Evolutionary conservation across 2,113 vertebrate genomes (phyloP), one percentile per base, ranked within the genome.

Genomic region (Nesogale talazaci): DNA sequence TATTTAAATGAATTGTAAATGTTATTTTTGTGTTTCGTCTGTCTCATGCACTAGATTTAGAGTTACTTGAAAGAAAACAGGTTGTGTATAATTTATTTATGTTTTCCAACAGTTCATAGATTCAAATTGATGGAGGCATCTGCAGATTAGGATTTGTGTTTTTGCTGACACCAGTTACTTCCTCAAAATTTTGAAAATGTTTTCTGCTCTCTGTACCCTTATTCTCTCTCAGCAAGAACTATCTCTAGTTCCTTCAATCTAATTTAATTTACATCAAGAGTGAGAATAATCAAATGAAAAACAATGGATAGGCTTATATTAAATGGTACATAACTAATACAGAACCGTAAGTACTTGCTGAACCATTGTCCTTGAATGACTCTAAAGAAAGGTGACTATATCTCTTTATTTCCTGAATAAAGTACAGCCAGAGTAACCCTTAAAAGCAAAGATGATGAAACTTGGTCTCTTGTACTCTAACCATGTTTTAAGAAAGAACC

Each of bases 211-310:
- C 3, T 61, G 12, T 57, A 76, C 31, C 14, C 15, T 57, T 19
- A 59, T 16, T 16, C 2, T 57, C 20, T 72, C 78, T 91, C 31
- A 46, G 34, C 40, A 38, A 27, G 20, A 52, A 65, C 20, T 29
- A 25, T 23, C 42, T 84, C 78, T 92, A 38, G 10, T 82, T 92
- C 29, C 57, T 52, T 78, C 56, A 89, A 95, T 84, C 81, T 79
- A 95, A 89, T 46, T 94, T 86, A 80, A 84, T 85, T 95, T 89
- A 85, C 74, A 40, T 52, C 46, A 52, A 52, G 46, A 52, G n/a
- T 42, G 92, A 87, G 67, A 84, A 87, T 92, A 93, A 95, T 93
- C 70, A 94, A 86, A 69, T 52, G 10, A 52, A 52, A 52, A 52
- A 52, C 14, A 12, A 52, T 65, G 90, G 82, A 46, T 78, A 92